Conservation (phyloP, 2,888 invertebrate species). For the Augochlorella aurata region DNA sequence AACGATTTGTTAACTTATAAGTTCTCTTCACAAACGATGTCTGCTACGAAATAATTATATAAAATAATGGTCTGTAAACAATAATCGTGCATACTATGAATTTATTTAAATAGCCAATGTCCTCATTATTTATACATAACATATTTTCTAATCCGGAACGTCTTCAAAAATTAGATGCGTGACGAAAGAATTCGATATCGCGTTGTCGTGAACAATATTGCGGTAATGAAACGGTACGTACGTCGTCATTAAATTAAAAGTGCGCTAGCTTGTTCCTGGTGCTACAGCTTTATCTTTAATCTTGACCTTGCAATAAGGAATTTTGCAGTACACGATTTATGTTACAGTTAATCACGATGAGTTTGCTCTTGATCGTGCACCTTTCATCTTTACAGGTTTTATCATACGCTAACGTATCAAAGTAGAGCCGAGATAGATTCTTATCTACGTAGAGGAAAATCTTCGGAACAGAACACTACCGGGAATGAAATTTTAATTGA, state of each 20-base stretch:
- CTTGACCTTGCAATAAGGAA: slow-evolving; percentile 8
- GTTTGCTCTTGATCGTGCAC: slow-evolving; percentile 2
- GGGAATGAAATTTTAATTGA: neutral
- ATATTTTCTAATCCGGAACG: neutral
- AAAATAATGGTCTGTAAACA: too few relatives aligned
- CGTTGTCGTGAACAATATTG: slow-evolving; percentile 1
- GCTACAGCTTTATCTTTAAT: slow-evolving; percentile 12
- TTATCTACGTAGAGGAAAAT: neutral
- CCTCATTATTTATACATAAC: neutral
- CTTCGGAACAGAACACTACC: neutral
- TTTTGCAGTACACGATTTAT: neutral
- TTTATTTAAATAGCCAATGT: neutral
- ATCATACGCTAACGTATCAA: slow-evolving; percentile 11
- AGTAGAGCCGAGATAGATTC: neutral
- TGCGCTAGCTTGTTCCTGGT: neutral
- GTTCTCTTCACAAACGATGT: too few relatives aligned
- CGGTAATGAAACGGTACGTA: neutral
- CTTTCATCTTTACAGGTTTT: slow-evolving; percentile 12
- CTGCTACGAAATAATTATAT: too few relatives aligned
- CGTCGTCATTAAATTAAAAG: neutral
- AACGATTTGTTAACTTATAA: too few relatives aligned
- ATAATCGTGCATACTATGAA: neutral
- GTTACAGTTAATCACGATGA: slow-evolving; percentile 9
- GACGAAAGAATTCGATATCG: neutral
- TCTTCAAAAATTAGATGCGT: neutral